Evolutionary conservation across 1,140 invertebrate genomes (phyloP), one percentile per base, ranked within the genome.

Genomic region (Physella acuta): DNA sequence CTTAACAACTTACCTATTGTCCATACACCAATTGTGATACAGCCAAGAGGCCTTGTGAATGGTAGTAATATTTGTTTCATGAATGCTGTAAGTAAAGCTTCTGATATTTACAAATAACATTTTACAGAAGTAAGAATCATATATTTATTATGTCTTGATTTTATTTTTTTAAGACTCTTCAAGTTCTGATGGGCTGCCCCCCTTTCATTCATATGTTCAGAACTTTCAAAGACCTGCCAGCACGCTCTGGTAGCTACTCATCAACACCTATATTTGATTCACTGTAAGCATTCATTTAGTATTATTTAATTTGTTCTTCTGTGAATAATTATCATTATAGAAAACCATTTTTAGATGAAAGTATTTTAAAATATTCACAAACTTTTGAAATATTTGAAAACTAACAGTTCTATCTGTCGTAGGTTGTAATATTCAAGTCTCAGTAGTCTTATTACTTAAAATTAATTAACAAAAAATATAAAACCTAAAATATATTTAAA

Each of bases 121-220:
- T 63, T 39, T 17, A 37, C 33, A 60, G 11, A 4, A 60, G 4
- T 30, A 60, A 60, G 11, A 30, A 14, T 31, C 17, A 30, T 11
- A 11, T 60, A 60, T 30, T 30, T 28, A 60, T 14, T 60, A 31
- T 34, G 33, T 33, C 34, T 39, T 49, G 33, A 26, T 49, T 17
- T 1, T 28, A 39, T 52, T 53, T 5, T 11, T 67, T 68, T 3
- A 53, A 68, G 66, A 58, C 66, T 24, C 34, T 68, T 20, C 66
- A 68, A 58, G 66, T 68, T 0, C 39, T 68, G 56, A 68, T 68
- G 66, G 66, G 66, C 1, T 68, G 66, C n/a, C 66, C 66, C 8
- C 66, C 66, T n/a, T 68, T 68, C 51, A 37, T 68, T 34, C 66
- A 60, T 37, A 28, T 68, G 66, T 68, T 68, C 37, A 39, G 56